phyloP scores from a whole-genome alignment of 1,140 invertebrate genomes.

The Monomorium pharaonis region DNA sequence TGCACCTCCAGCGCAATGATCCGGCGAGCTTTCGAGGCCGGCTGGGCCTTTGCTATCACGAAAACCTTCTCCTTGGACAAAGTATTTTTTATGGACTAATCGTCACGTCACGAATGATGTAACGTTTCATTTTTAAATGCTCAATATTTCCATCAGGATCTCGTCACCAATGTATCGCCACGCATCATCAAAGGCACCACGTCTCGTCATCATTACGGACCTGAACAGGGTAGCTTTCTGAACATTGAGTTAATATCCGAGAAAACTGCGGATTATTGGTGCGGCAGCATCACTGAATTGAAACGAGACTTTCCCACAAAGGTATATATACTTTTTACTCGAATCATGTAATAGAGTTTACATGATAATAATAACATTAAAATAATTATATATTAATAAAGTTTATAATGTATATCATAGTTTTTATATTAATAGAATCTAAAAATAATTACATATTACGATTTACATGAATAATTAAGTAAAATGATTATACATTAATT shows the following conservation, averaged over 20 bases:
- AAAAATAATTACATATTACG: too few relatives aligned
- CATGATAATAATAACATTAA: not conserved
- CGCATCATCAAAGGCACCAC: constrained; percentile 97
- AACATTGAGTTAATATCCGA: constrained; percentile 99
- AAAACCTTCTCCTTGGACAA: constrained; percentile 99
- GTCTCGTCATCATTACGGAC: constrained; percentile 96
- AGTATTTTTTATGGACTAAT: constrained; percentile 83
- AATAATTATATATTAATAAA: not conserved
- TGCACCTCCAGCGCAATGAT: constrained; percentile 98
- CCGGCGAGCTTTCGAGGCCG: constrained; percentile 95
- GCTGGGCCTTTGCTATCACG: constrained; percentile 98
- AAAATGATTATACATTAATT: not conserved
- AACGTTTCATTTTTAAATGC: not conserved
- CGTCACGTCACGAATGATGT: not conserved
- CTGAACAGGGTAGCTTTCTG: constrained; percentile 97
- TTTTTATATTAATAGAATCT: too few relatives aligned
- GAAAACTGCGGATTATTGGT: constrained; percentile 97
- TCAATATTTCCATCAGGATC: constrained; percentile 87
- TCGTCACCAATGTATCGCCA: constrained; percentile 98
- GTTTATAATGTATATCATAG: too few relatives aligned
- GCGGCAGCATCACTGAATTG: constrained; percentile 94
- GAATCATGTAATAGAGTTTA: not conserved
- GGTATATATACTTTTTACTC: constrained; percentile 79
- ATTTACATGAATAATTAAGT: not conserved
- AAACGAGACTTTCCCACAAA: constrained; percentile 96